A percentile compares a stretch with the other conserved stretches of the same genome.
These are phyloP conservation scores for Ageneiosus marmoratus DNA, from an alignment of 2,113 vertebrate species.

Conservation along the genomic window DNA sequence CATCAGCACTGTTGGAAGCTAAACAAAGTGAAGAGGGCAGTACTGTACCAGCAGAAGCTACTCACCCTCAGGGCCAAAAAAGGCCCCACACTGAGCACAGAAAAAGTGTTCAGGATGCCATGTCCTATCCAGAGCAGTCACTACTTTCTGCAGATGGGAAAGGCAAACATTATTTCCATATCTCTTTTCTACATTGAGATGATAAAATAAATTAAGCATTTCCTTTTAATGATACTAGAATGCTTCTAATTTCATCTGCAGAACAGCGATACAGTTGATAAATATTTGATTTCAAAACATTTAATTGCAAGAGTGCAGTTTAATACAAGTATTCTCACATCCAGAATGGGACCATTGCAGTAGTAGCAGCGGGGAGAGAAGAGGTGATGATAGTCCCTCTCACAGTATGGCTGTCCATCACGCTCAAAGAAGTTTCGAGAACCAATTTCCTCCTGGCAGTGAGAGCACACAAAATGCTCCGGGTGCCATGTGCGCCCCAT, in stretches of 20 bases:
- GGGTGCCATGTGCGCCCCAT: conserved; percentile 99
- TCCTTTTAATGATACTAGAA: conserved; percentile 93
- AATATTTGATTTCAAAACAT: not conserved
- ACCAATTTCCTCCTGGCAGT: conserved; percentile 97
- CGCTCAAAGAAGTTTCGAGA: conserved; percentile 98
- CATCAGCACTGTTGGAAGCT: not conserved
- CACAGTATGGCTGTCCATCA: conserved; percentile 95
- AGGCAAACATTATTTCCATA: not conserved
- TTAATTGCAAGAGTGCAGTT: conserved; percentile 82
- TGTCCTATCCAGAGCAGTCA: conserved; percentile 93
- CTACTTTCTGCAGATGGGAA: conserved; percentile 86
- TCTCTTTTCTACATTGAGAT: not conserved
- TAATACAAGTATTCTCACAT: conserved; percentile 75
- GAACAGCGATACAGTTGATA: not conserved
- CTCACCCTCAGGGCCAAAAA: conserved; percentile 93
- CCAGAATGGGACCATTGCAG: conserved; percentile 96
- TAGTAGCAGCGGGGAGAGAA: conserved; percentile 97
- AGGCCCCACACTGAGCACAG: conserved; percentile 95
- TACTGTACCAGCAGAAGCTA: not conserved
- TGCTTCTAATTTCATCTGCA: not conserved
- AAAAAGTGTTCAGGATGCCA: conserved; percentile 99
- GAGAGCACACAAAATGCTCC: conserved; percentile 97
- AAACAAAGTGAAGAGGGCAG: not conserved
- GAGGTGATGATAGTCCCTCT: conserved; percentile 95
- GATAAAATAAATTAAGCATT: conserved; percentile 83